Conservation (phyloP, 2,797 vertebrate species). For the Halcyon smyrnensis region DNA sequence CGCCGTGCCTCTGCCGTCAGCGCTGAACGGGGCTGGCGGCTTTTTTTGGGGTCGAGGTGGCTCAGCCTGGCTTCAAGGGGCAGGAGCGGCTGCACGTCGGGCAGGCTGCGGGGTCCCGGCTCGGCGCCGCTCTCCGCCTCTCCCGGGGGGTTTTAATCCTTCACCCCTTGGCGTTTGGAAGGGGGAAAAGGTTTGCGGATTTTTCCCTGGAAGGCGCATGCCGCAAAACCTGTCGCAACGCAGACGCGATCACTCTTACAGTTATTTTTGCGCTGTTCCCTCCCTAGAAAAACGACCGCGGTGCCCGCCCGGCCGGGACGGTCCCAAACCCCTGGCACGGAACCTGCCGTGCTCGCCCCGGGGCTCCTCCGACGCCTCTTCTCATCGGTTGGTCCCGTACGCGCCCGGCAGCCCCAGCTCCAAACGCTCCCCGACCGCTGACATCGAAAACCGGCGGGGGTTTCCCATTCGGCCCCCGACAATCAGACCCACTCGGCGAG, state of each 20-base stretch:
- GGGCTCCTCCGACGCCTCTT: rapidly evolving
- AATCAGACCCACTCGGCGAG: too few species aligned
- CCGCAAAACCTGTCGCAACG: not conserved
- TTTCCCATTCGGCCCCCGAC: not conserved
- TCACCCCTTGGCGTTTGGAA: not conserved
- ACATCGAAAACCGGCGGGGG: not conserved
- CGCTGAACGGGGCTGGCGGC: not conserved
- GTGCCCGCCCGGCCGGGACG: not conserved
- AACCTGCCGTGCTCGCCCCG: not conserved
- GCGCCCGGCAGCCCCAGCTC: not conserved
- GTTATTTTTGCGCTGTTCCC: not conserved
- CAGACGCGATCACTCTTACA: not conserved
- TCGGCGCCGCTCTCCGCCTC: not conserved
- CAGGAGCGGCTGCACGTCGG: not conserved
- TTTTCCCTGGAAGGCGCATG: not conserved
- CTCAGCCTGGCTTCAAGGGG: not conserved
- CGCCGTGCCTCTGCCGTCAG: not conserved
- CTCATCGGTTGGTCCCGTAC: rapidly evolving
- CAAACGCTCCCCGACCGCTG: not conserved
- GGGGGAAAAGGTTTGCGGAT: not conserved
- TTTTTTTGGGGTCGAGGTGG: not conserved
- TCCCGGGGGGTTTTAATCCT: not conserved
- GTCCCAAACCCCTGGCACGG: not conserved
- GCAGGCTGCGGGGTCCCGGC: not conserved
- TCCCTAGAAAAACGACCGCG: not conserved